phyloP scores from a whole-genome alignment of 1,140 invertebrate genomes.

The Leucophenga varia region DNA sequence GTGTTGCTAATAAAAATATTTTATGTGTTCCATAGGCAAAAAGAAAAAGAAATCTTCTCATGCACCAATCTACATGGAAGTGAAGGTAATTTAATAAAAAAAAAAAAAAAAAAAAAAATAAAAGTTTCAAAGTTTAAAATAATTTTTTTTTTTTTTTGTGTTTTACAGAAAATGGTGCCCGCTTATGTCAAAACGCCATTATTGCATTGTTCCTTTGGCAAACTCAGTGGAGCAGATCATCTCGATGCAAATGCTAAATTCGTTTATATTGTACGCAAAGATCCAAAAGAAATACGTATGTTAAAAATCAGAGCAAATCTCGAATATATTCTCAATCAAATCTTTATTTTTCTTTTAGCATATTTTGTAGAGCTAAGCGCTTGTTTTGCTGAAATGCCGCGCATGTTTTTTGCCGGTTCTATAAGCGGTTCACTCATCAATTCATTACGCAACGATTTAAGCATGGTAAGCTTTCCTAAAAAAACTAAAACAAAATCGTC shows the following conservation, averaged over 20 bases:
- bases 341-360: conserved; percentile 18
- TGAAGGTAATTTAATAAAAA: conserved; percentile 40
- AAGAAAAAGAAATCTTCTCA: conserved; percentile 30
- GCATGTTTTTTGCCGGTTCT: conserved; percentile 65
- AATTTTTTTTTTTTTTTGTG: not conserved
- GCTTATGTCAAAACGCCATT: conserved; percentile 63
- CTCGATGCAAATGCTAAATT: conserved; percentile 60
- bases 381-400: conserved; percentile 63
- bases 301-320: no score
- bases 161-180: conserved; percentile 49
- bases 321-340: conserved; percentile 17
- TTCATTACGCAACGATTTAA: conserved; percentile 58
- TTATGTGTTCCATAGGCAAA: not conserved
- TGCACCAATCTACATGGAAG: conserved; percentile 45
- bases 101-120: not conserved
- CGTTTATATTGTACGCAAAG: conserved; percentile 69
- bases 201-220: conserved; percentile 67
- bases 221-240: conserved; percentile 57
- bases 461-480: conserved; percentile 45
- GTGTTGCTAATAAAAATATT: no score
- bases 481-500: conserved; percentile 20
- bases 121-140: conserved; percentile 1
- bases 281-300: conserved; percentile 61
- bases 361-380: conserved; percentile 57
- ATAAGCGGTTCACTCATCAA: conserved; percentile 62